Conservation (phyloP, 2,113 vertebrate species). For the Tachycineta bicolor region DNA sequence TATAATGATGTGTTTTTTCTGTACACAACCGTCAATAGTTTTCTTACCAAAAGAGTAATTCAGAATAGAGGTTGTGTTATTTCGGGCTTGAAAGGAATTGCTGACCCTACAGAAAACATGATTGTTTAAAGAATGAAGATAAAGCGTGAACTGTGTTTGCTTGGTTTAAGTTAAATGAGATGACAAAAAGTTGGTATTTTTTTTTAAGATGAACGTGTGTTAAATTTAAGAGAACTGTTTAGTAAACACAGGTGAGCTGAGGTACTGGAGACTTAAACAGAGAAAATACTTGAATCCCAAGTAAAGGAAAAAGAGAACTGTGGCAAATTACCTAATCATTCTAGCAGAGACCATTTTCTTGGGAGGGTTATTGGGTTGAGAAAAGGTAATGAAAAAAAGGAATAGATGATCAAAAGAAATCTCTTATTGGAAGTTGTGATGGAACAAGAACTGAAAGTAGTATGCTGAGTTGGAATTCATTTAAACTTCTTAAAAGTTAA, state of each 20-base stretch:
- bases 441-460: background rate
- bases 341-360: background rate
- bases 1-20: background rate
- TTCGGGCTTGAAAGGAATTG: background rate
- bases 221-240: background rate
- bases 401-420: background rate
- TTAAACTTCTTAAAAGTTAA: background rate
- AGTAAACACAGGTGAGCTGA: background rate
- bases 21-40: background rate
- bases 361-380: background rate
- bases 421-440: background rate
- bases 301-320: background rate
- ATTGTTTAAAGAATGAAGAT: background rate
- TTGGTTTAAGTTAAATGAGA: background rate
- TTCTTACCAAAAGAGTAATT: background rate
- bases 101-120: background rate
- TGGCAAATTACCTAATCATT: background rate
- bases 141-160: background rate
- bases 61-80: background rate
- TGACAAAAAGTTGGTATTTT: background rate
- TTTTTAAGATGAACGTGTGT: background rate
- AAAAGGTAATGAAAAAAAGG: background rate
- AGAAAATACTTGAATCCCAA: background rate
- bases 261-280: background rate
- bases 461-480: background rate